Evolutionary conservation across 2,113 vertebrate genomes (phyloP).

Genomic region (Sander vitreus): DNA sequence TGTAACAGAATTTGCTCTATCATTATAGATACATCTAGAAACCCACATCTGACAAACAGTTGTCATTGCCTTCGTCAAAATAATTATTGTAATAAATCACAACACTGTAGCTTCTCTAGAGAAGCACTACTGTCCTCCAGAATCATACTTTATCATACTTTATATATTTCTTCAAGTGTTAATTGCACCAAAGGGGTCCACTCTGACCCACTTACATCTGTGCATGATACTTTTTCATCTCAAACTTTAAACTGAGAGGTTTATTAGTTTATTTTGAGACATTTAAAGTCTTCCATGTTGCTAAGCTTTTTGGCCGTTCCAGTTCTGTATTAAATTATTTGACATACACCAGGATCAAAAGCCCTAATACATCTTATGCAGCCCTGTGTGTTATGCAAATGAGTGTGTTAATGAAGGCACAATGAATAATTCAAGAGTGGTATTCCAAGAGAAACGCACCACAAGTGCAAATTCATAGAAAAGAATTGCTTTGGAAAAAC

Average conservation of each 20-base stretch:
- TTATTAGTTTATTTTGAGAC: constrained; percentile 48
- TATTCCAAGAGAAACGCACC: constrained; percentile 59
- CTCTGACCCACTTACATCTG: constrained; percentile 68
- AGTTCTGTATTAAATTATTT: constrained; percentile 69
- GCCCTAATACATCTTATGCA: constrained; percentile 62
- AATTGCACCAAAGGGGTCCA: constrained; percentile 61
- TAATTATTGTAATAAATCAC: constrained; percentile 49
- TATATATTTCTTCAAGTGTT: constrained; percentile 63
- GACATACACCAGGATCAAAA: constrained; percentile 78
- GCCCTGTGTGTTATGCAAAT: constrained; percentile 80
- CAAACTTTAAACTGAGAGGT: constrained; percentile 28
- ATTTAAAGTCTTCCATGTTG: constrained; percentile 27
- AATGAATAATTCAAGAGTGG: constrained; percentile 80
- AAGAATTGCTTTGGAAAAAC: constrained; percentile 61
- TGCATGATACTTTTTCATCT: constrained; percentile 41
- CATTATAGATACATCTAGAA: constrained; percentile 36
- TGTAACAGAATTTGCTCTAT: constrained; percentile 7
- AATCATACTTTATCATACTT: constrained; percentile 46
- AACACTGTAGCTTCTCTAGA: constrained; percentile 16
- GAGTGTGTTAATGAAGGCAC: constrained; percentile 78
- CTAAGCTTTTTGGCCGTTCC: constrained; percentile 36
- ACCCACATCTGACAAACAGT: constrained; percentile 29
- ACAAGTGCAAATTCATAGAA: constrained; percentile 65
- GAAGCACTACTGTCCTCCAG: constrained; percentile 34
- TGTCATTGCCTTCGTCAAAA: constrained; percentile 36